A percentile compares a stretch with the other conserved stretches of the same genome.
Conservation (phyloP, 2,113 vertebrate genomes). For the Triplophysa dalaica region DNA sequence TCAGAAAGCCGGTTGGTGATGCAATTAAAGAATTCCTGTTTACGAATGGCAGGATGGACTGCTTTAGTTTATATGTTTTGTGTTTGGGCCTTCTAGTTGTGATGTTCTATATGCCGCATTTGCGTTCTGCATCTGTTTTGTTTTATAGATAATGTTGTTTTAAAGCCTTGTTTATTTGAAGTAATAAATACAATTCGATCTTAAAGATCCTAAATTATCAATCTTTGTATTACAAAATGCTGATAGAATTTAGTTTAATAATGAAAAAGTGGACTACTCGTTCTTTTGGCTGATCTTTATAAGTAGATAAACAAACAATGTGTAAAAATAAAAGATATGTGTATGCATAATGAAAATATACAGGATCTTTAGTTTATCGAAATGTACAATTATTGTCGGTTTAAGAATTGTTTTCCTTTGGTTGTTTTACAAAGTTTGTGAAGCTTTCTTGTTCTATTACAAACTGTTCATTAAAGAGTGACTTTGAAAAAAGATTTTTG, state of each 20-base stretch:
- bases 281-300: not conserved
- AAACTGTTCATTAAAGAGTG: no score
- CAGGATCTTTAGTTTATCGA: not conserved
- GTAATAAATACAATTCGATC: not conserved
- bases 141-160: not conserved
- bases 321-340: not conserved
- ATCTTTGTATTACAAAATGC: not conserved
- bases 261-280: not conserved
- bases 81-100: not conserved
- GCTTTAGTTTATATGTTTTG: not conserved
- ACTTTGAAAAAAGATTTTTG: not conserved
- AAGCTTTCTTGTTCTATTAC: not conserved
- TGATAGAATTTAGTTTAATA: conserved; percentile 2
- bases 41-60: not conserved
- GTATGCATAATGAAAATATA: not conserved
- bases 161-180: not conserved
- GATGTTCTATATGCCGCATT: not conserved
- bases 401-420: not conserved
- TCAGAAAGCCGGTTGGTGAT: not conserved
- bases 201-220: not conserved
- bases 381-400: not conserved
- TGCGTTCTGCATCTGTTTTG: not conserved
- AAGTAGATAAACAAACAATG: not conserved
- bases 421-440: not conserved
- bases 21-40: not conserved